A percentile compares a stretch with the other conserved stretches of the same genome.
phyloP scores from a whole-genome alignment of 2,888 invertebrate genomes.

The Thymelicus acteon region DNA sequence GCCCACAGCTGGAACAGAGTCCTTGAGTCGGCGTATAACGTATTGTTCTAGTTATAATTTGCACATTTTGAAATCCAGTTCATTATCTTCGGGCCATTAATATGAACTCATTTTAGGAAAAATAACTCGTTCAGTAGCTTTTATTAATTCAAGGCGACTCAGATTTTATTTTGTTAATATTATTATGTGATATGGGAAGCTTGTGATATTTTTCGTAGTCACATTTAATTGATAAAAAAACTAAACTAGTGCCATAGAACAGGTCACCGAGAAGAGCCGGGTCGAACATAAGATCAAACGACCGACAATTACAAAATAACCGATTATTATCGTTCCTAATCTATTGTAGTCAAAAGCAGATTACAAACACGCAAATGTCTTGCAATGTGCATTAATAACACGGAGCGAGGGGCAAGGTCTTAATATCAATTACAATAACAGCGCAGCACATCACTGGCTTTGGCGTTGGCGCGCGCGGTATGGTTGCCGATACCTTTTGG shows the following conservation, averaged over 20 bases:
- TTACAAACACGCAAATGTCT: background rate
- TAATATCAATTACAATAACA: background rate
- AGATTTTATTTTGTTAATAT: constrained; percentile 26
- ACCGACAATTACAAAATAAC: background rate
- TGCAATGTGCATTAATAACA: constrained; percentile 3
- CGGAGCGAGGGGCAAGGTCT: background rate
- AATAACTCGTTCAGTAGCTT: constrained; percentile 25
- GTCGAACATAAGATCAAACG: background rate
- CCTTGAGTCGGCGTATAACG: constrained; percentile 21
- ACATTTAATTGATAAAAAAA: too few relatives aligned
- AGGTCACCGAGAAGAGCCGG: too few relatives aligned
- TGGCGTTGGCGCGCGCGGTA: too few relatives aligned
- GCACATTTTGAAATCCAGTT: constrained; percentile 35
- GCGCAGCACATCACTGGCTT: background rate
- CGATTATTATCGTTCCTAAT: background rate
- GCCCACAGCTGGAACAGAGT: constrained; percentile 17
- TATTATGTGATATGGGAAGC: background rate
- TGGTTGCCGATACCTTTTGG: too few relatives aligned
- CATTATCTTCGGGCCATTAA: constrained; percentile 34
- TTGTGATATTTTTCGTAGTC: too few relatives aligned
- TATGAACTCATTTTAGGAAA: constrained; percentile 36
- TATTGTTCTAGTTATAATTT: constrained; percentile 37
- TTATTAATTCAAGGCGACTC: constrained; percentile 30
- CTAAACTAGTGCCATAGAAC: too few relatives aligned
- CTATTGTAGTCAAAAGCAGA: background rate